phyloP scores from a whole-genome alignment of 2,888 invertebrate species.

The Beris chalybata region DNA sequence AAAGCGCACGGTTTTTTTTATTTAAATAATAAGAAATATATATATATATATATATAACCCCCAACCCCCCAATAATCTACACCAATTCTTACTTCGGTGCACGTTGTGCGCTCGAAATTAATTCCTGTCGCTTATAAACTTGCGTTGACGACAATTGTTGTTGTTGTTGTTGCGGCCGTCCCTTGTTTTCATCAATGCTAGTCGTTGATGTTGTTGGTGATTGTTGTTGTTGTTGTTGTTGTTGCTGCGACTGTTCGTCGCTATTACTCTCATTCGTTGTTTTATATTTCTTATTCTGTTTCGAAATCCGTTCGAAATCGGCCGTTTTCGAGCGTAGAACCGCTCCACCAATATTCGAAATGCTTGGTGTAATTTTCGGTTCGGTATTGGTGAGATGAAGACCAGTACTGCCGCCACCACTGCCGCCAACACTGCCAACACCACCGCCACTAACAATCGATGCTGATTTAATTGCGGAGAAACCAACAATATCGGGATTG shows the following conservation, averaged over 20 bases:
- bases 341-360: constrained; percentile 67
- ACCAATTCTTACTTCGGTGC: not conserved
- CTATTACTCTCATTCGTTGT: not conserved
- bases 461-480: not conserved
- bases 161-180: constrained; percentile 2
- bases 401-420: not conserved
- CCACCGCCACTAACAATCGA: not conserved
- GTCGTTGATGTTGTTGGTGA: not conserved
- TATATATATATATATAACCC: too few relatives aligned
- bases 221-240: not conserved
- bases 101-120: constrained; percentile 74
- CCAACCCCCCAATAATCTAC: too few relatives aligned
- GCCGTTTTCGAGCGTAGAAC: constrained; percentile 68
- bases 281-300: constrained; percentile 32
- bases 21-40: too few relatives aligned
- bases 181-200: not conserved
- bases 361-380: constrained; percentile 60
- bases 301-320: constrained; percentile 62
- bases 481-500: not conserved
- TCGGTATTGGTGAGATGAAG: constrained; percentile 42
- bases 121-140: constrained; percentile 77
- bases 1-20: too few relatives aligned
- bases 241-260: not conserved
- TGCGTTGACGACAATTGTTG: constrained; percentile 46
- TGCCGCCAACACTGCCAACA: too few relatives aligned